Evolutionary conservation across 2,797 vertebrate species (phyloP).

Genomic region (Platyrinchus mystaceus): DNA sequence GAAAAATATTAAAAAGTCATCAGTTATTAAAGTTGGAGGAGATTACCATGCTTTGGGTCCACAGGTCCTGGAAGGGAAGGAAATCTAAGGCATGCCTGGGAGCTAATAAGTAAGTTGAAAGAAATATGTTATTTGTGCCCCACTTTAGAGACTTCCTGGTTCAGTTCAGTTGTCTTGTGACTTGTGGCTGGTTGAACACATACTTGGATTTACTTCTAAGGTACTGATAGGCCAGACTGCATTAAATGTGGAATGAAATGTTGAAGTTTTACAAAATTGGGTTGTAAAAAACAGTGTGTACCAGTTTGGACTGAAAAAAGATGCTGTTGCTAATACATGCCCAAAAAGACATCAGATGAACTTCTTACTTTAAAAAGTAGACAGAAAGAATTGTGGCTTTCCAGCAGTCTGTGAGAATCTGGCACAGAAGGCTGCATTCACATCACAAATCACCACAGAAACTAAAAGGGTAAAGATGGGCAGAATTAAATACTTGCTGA

Average conservation of each 20-base stretch:
- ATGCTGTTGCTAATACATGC: background rate
- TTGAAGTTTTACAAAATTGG: background rate
- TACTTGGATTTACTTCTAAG: background rate
- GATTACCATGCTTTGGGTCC: background rate
- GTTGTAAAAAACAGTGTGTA: background rate
- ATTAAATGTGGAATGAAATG: background rate
- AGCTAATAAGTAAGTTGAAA: background rate
- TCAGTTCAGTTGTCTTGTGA: background rate
- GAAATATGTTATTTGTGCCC: background rate
- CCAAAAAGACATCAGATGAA: background rate
- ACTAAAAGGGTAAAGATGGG: conserved; percentile 2
- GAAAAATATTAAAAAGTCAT: background rate
- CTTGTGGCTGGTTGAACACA: background rate
- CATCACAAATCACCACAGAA: conserved; percentile 13
- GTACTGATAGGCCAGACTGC: background rate
- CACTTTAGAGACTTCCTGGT: background rate
- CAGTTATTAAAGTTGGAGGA: background rate
- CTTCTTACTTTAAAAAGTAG: background rate
- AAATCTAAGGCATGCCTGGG: background rate
- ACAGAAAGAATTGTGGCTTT: background rate
- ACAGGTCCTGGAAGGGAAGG: background rate
- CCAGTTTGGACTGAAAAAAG: background rate
- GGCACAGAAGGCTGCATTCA: background rate
- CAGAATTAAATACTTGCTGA: conserved; percentile 43
- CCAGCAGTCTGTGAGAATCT: conserved; percentile 10